A percentile compares a stretch with the other conserved stretches of the same genome.
Conservation (phyloP, 2,888 invertebrate species). For the Drosophila mayaguana region DNA sequence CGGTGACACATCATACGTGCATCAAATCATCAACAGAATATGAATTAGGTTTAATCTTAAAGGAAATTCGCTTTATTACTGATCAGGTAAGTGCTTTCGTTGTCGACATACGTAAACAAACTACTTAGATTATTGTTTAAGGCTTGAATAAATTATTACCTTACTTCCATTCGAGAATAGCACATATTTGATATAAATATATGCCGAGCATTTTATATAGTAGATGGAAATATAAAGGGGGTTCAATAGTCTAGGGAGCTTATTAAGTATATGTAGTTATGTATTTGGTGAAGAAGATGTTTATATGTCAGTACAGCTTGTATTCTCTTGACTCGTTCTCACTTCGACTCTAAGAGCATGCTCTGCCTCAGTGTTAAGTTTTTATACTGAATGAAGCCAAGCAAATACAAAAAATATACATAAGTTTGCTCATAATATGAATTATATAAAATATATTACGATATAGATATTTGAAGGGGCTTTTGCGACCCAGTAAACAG, state of each 20-base stretch:
- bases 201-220: not conserved
- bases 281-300: not conserved
- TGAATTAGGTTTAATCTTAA: slow-evolving; percentile 97
- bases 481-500: no score
- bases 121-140: slow-evolving; percentile 7
- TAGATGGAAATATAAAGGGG: not conserved
- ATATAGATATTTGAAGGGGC: no score
- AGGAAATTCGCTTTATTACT: slow-evolving; percentile 97
- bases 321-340: not conserved
- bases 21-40: slow-evolving; percentile 93
- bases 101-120: slow-evolving; percentile 15
- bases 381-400: no score
- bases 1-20: slow-evolving; percentile 92
- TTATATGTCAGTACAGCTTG: not conserved
- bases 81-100: slow-evolving; percentile 89
- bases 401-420: no score
- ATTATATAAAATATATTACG: no score
- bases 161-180: not conserved
- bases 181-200: not conserved
- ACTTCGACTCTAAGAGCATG: not conserved
- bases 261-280: not conserved
- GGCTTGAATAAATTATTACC: slow-evolving; percentile 32
- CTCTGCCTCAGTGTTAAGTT: not conserved
- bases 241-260: not conserved
- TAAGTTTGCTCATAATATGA: no score